A percentile compares a stretch with the other conserved stretches of the same genome.
Conservation (phyloP, 2,113 vertebrate species). For the Microtus richardsoni region DNA sequence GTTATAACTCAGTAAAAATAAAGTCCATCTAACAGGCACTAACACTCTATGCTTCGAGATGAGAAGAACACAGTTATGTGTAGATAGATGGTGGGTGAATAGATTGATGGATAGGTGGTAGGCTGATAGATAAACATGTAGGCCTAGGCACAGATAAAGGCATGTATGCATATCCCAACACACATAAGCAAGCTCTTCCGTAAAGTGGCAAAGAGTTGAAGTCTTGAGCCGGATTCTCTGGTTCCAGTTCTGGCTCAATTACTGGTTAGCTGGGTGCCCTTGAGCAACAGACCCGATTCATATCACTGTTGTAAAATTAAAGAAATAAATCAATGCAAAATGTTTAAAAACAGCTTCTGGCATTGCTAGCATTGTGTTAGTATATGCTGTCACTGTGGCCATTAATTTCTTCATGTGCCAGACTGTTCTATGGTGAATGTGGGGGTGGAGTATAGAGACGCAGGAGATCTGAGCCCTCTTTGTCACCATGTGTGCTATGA, state of each 20-base stretch:
- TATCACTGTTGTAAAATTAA: neutral
- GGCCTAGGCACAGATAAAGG: neutral
- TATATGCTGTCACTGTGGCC: neutral
- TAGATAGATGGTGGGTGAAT: neutral
- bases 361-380: neutral
- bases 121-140: neutral
- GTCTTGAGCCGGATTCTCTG: neutral
- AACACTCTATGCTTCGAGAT: neutral
- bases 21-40: neutral
- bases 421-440: no score
- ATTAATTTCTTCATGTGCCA: neutral
- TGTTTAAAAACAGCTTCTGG: neutral
- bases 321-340: neutral
- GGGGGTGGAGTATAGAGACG: accelerated
- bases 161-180: neutral
- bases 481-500: neutral
- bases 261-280: neutral
- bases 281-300: neutral
- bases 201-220: neutral
- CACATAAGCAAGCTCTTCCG: neutral
- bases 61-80: neutral
- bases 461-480: neutral
- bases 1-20: neutral
- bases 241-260: neutral
- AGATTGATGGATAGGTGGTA: neutral